Conservation (phyloP, 2,888 invertebrate species). For the Cheilosia vernalis region DNA sequence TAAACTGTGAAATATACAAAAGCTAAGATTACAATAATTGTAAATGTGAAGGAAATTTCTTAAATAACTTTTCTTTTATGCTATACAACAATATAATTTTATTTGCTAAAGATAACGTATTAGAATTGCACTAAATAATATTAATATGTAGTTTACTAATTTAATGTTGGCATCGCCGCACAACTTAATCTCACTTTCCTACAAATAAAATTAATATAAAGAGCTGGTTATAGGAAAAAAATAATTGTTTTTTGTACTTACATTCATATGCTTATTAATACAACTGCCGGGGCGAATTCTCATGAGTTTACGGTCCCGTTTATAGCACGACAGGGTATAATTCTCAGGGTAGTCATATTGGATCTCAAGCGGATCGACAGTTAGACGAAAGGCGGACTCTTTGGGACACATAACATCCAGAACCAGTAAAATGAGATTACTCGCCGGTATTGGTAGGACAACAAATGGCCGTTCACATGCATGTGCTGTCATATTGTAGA, state of each 20-base stretch:
- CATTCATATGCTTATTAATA: slow-evolving; percentile 90
- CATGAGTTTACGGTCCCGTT: slow-evolving; percentile 85
- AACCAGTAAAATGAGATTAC: slow-evolving; percentile 91
- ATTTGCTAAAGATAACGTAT: slow-evolving; percentile 80
- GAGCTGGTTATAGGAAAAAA: not conserved
- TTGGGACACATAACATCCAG: slow-evolving; percentile 88
- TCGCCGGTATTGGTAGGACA: slow-evolving; percentile 89
- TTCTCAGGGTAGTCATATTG: slow-evolving; percentile 83
- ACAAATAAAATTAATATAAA: slow-evolving; percentile 39
- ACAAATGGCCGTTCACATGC: slow-evolving; percentile 87
- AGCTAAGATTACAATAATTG: slow-evolving; percentile 74
- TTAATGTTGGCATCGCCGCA: slow-evolving; percentile 85
- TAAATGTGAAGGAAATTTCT: slow-evolving; percentile 65
- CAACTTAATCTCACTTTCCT: slow-evolving; percentile 88
- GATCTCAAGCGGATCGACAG: slow-evolving; percentile 83
- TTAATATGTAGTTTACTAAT: slow-evolving; percentile 79
- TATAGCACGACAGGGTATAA: slow-evolving; percentile 86
- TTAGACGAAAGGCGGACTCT: slow-evolving; percentile 83
- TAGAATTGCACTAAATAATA: slow-evolving; percentile 79
- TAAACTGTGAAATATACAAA: slow-evolving; percentile 76
- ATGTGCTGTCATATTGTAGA: slow-evolving; percentile 83
- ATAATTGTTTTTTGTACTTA: slow-evolving; percentile 83
- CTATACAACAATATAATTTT: slow-evolving; percentile 60
- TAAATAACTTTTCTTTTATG: slow-evolving; percentile 54
- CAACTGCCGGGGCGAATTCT: slow-evolving; percentile 89